These are phyloP conservation scores for Ectemnius lituratus DNA, from an alignment of 2,888 invertebrate genomes.

Conservation along the genomic window DNA sequence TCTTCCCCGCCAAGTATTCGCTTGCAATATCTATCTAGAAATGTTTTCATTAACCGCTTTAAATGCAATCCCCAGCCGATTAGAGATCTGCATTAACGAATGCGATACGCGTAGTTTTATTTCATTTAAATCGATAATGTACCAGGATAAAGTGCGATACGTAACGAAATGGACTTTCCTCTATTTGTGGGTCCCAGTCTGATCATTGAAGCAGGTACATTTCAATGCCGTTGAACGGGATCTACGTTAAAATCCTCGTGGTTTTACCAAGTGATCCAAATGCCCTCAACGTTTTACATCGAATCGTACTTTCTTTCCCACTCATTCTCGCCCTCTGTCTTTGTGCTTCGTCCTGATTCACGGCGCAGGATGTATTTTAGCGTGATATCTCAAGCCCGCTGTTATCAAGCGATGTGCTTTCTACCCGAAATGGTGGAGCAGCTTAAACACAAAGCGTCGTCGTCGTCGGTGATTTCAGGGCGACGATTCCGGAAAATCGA, in stretches of 20 bases:
- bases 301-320: too few species aligned
- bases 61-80: background rate
- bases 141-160: background rate
- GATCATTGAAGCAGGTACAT: too few species aligned
- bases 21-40: background rate
- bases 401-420: conserved; percentile 12
- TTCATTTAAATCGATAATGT: conserved; percentile 27
- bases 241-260: too few species aligned
- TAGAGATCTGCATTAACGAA: conserved; percentile 8
- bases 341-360: background rate
- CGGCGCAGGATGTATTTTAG: background rate
- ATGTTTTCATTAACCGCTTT: background rate
- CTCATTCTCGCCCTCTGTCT: background rate
- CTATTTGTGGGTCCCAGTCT: too few species aligned
- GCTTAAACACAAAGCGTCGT: conserved; percentile 1
- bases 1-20: too few species aligned
- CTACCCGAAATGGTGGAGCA: background rate
- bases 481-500: conserved; percentile 13
- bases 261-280: too few species aligned
- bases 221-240: too few species aligned
- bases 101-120: conserved; percentile 22
- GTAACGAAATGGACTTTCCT: background rate
- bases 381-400: conserved; percentile 13
- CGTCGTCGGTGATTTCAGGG: too few species aligned
- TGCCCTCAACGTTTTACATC: too few species aligned